Percentiles rank a stretch among this genome's conserved stretches.
Evolutionary conservation across 2,797 vertebrate species (phyloP).

Genomic region (Chrosomus eos): DNA sequence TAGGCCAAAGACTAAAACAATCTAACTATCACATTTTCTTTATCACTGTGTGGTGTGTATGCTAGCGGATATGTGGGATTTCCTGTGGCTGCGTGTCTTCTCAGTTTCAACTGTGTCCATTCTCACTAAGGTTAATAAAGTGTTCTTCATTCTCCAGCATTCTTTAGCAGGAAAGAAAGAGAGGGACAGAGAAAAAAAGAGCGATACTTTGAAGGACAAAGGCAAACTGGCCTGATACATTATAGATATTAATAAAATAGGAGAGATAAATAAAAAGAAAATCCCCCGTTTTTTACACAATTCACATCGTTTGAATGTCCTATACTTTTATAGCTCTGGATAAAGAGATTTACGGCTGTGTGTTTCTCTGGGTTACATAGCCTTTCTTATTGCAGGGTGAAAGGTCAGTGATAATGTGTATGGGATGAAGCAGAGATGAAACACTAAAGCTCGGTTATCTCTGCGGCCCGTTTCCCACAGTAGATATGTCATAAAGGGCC

Average conservation of each 20-base stretch:
- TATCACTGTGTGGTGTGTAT: neutral
- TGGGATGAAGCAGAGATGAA: conserved; percentile 52
- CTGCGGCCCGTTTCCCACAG: conserved; percentile 57
- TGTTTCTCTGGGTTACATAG: conserved; percentile 44
- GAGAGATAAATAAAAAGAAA: neutral
- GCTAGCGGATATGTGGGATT: conserved; percentile 46
- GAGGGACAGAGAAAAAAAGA: neutral
- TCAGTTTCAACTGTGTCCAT: conserved; percentile 32
- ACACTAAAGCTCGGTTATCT: conserved; percentile 54
- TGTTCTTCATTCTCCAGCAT: conserved; percentile 37
- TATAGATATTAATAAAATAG: conserved; percentile 15
- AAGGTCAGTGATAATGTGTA: conserved; percentile 54
- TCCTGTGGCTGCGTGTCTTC: conserved; percentile 47
- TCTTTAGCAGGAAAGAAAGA: conserved; percentile 8
- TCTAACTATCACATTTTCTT: neutral
- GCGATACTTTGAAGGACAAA: neutral
- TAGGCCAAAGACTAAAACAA: neutral
- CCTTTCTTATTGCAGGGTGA: conserved; percentile 43
- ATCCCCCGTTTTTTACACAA: conserved; percentile 1
- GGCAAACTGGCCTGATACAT: neutral
- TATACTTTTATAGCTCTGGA: conserved; percentile 35
- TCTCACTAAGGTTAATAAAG: conserved; percentile 38
- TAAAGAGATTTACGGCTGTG: conserved; percentile 25
- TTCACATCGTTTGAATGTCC: conserved; percentile 10
- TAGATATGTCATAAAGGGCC: conserved; percentile 54